These are phyloP conservation scores for Rhopalosiphum nymphaeae DNA, from an alignment of 2,888 invertebrate species.

Conservation along the genomic window DNA sequence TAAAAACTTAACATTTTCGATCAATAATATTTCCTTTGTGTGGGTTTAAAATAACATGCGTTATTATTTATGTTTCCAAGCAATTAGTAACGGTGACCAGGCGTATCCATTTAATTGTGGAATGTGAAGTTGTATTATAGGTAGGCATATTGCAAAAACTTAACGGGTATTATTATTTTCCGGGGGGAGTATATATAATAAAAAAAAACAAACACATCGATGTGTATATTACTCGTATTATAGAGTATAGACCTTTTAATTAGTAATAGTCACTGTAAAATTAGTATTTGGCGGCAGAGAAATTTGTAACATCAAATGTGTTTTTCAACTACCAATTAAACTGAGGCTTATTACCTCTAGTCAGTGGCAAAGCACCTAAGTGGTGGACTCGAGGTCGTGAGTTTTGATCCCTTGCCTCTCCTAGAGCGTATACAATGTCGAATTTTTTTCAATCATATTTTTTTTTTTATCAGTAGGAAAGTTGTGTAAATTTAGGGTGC, in stretches of 20 bases:
- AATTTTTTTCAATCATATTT: neutral
- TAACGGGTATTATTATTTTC: constrained; percentile 33
- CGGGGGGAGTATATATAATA: neutral
- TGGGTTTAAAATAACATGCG: neutral
- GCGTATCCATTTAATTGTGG: constrained; percentile 17
- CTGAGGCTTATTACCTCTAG: neutral
- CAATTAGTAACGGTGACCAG: constrained; percentile 44
- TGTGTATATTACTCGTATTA: neutral
- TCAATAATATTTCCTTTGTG: constrained; percentile 35
- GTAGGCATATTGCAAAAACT: constrained; percentile 9
- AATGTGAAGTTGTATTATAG: constrained; percentile 3
- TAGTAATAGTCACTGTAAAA: neutral
- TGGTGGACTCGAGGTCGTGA: neutral
- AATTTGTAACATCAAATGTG: neutral
- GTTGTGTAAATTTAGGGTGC: neutral
- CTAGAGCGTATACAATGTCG: neutral
- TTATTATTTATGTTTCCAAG: neutral
- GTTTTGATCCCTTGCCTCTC: neutral
- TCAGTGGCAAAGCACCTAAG: neutral
- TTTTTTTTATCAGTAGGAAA: neutral
- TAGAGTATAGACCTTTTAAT: neutral
- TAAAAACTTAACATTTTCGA: constrained; percentile 17
- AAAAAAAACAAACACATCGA: neutral
- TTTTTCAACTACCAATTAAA: neutral
- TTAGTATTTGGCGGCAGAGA: neutral